These are phyloP conservation scores for Euwallacea fornicatus DNA, from an alignment of 1,140 invertebrate species.

Conservation along the genomic window DNA sequence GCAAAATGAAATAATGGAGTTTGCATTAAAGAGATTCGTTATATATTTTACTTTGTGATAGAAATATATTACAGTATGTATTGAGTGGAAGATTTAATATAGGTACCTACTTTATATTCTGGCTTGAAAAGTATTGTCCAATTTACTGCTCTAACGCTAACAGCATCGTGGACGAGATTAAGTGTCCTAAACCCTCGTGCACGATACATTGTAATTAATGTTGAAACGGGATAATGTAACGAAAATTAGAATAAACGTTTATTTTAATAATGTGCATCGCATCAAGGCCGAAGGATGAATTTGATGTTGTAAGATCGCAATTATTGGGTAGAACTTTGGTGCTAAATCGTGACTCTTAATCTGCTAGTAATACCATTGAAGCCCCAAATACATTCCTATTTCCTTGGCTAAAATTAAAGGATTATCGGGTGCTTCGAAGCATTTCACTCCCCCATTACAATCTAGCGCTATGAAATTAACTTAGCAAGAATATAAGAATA, in stretches of 20 bases:
- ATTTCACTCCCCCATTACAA: not conserved
- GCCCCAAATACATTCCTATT: slow-evolving; percentile 10
- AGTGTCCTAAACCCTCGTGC: not conserved
- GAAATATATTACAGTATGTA: not conserved
- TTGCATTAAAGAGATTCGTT: not conserved
- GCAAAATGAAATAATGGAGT: not conserved
- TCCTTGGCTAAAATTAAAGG: slow-evolving; percentile 14
- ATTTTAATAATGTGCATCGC: not conserved
- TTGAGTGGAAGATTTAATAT: not conserved
- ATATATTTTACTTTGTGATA: not conserved
- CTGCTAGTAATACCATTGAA: slow-evolving; percentile 7
- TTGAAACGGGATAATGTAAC: slow-evolving; percentile 1
- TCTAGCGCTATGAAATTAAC: not conserved
- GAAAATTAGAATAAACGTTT: not conserved
- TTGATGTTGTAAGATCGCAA: not conserved
- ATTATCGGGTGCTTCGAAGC: slow-evolving; percentile 1
- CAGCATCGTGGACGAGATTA: not conserved
- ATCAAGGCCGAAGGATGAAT: not conserved
- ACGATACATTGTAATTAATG: not conserved
- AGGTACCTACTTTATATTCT: not conserved
- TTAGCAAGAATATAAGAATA: slow-evolving; percentile 2
- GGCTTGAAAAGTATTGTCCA: not conserved
- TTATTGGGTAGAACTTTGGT: not conserved
- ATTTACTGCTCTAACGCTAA: not conserved
- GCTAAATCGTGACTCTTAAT: slow-evolving; percentile 10